Evolutionary conservation across 1,140 invertebrate species (phyloP).

Genomic region (Drosophila ironensis): DNA sequence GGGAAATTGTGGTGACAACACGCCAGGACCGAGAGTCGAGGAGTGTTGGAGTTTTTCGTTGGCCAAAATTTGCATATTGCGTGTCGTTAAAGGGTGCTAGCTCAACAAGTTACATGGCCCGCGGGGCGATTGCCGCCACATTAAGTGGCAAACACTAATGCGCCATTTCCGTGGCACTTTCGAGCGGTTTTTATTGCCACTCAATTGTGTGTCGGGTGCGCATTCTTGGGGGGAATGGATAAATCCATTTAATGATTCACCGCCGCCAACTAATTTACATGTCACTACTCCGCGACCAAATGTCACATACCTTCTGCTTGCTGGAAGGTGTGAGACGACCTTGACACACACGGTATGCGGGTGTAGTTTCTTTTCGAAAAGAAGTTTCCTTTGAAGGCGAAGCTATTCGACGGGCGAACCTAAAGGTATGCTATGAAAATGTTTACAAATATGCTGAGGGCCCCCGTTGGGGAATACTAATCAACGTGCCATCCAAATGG

Average conservation of each 20-base stretch:
- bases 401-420: neutral
- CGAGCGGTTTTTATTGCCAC: conserved; percentile 60
- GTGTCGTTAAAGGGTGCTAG: conserved; percentile 51
- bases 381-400: neutral
- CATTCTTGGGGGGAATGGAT: neutral
- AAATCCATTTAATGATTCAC: conserved; percentile 41
- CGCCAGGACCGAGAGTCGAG: conserved; percentile 6
- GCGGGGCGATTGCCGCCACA: conserved; percentile 36
- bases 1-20: conserved; percentile 57
- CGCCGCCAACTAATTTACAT: conserved; percentile 50
- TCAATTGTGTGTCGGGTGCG: conserved; percentile 10
- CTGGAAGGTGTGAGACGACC: conserved; percentile 24
- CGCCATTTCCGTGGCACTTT: conserved; percentile 72
- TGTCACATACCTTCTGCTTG: neutral
- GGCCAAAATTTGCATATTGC: conserved; percentile 76
- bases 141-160: conserved; percentile 75
- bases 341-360: conserved; percentile 31
- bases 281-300: conserved; percentile 16
- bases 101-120: conserved; percentile 61
- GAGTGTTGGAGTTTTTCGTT: neutral
- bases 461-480: conserved; percentile 15
- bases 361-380: neutral
- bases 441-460: neutral
- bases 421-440: neutral
- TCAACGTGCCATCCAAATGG: conserved; percentile 19